Evolutionary conservation across 2,888 invertebrate species (phyloP).

Genomic region (Caenorhabditis afra): DNA sequence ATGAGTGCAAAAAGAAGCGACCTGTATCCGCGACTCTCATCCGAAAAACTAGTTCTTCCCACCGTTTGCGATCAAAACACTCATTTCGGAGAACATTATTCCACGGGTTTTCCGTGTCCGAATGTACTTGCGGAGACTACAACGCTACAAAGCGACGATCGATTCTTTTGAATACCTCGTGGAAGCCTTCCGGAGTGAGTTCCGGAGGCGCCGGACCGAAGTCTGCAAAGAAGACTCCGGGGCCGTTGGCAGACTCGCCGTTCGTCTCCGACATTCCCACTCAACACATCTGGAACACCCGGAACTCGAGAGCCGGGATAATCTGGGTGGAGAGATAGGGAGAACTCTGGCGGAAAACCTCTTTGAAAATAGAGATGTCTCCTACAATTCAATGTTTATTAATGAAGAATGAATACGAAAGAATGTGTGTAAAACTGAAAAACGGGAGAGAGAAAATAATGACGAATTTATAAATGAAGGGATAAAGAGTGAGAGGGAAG

Average conservation of each 20-base stretch:
- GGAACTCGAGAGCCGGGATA: not conserved
- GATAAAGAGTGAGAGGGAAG: slow-evolving; percentile 13
- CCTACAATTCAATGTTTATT: not conserved
- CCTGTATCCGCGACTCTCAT: too few species aligned
- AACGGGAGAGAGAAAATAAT: not conserved
- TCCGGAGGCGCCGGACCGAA: slow-evolving; percentile 66
- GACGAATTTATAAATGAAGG: slow-evolving; percentile 18
- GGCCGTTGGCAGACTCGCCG: slow-evolving; percentile 43
- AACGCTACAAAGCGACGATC: too few species aligned
- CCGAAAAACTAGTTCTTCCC: too few species aligned
- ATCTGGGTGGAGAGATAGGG: too few species aligned
- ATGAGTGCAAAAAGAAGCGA: too few species aligned
- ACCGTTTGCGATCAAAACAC: too few species aligned
- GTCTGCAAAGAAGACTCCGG: slow-evolving; percentile 66
- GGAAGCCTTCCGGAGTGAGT: slow-evolving; percentile 64
- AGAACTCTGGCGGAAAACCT: too few species aligned
- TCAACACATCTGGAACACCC: slow-evolving; percentile 36
- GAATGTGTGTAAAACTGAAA: slow-evolving; percentile 1
- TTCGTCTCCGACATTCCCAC: slow-evolving; percentile 47
- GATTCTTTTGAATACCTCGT: slow-evolving; percentile 53
- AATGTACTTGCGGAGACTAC: too few species aligned
- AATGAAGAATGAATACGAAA: slow-evolving; percentile 17
- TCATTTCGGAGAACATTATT: too few species aligned
- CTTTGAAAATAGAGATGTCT: not conserved
- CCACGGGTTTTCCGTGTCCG: not conserved